These are phyloP conservation scores for Pipra filicauda DNA, from an alignment of 2,113 vertebrate genomes.

Conservation along the genomic window DNA sequence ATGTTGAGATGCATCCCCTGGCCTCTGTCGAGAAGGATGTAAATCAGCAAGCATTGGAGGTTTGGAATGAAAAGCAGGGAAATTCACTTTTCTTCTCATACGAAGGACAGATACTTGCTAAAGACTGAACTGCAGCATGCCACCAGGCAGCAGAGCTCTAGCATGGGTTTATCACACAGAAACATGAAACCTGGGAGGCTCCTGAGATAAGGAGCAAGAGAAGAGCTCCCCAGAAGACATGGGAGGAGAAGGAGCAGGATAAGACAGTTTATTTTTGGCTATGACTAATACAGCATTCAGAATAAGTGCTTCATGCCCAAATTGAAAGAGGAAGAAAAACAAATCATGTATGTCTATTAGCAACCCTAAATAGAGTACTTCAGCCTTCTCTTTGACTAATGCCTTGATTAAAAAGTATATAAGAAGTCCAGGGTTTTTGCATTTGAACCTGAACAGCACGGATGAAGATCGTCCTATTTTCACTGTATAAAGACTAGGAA, in stretches of 20 bases:
- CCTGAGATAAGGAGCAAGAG: not conserved
- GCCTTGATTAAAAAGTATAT: not conserved
- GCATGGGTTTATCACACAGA: accelerated
- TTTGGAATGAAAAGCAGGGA: not conserved
- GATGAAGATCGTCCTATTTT: not conserved
- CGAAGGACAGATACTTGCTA: not conserved
- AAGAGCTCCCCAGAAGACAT: not conserved
- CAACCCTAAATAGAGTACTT: not conserved
- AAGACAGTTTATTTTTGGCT: not conserved
- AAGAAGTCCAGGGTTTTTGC: not conserved
- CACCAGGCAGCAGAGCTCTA: not conserved
- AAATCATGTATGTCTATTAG: not conserved
- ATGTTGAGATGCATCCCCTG: accelerated
- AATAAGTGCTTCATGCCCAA: not conserved
- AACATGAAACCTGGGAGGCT: not conserved
- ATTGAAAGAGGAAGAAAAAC: not conserved
- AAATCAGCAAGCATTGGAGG: not conserved
- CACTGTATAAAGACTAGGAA: not conserved
- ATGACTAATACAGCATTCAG: not conserved
- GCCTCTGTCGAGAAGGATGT: not conserved
- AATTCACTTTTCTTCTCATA: not conserved
- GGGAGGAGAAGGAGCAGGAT: accelerated
- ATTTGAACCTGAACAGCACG: not conserved
- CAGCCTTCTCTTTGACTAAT: not conserved
- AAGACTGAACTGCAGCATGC: not conserved